These are phyloP conservation scores for Malthinus seriepunctatus DNA, from an alignment of 2,888 invertebrate species.

Conservation along the genomic window DNA sequence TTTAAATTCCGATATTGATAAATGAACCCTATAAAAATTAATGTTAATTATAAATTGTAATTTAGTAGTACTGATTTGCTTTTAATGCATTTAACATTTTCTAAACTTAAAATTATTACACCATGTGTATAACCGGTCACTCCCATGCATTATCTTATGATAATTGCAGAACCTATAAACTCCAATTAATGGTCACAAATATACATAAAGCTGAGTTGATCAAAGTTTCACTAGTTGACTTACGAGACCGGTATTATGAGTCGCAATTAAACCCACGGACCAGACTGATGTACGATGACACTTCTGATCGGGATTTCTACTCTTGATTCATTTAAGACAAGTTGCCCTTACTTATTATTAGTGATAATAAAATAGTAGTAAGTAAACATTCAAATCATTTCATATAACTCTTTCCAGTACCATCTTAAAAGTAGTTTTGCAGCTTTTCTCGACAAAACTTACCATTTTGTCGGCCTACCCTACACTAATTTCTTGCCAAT, in stretches of 20 bases:
- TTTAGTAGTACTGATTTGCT: background rate
- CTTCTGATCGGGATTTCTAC: constrained; percentile 45
- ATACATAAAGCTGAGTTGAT: constrained; percentile 52
- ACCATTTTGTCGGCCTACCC: too few relatives aligned
- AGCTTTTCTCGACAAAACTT: too few relatives aligned
- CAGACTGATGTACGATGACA: constrained; percentile 54
- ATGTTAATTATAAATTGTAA: constrained; percentile 2
- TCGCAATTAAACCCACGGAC: constrained; percentile 54
- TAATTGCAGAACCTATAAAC: constrained; percentile 56
- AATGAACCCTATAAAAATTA: background rate
- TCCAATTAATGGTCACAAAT: constrained; percentile 55
- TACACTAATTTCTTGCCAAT: too few relatives aligned
- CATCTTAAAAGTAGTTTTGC: too few relatives aligned
- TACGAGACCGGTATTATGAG: constrained; percentile 50
- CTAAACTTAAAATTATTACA: constrained; percentile 29
- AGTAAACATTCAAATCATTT: too few relatives aligned
- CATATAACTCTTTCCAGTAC: too few relatives aligned
- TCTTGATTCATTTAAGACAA: constrained; percentile 44
- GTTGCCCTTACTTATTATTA: constrained; percentile 30
- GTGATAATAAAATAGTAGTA: background rate
- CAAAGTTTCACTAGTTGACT: constrained; percentile 54
- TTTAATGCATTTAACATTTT: constrained; percentile 39
- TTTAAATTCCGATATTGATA: too few relatives aligned
- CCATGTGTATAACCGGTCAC: constrained; percentile 46
- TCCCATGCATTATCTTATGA: constrained; percentile 55